phyloP scores from a whole-genome alignment of 2,888 invertebrate genomes.

The Geotrupes spiniger region DNA sequence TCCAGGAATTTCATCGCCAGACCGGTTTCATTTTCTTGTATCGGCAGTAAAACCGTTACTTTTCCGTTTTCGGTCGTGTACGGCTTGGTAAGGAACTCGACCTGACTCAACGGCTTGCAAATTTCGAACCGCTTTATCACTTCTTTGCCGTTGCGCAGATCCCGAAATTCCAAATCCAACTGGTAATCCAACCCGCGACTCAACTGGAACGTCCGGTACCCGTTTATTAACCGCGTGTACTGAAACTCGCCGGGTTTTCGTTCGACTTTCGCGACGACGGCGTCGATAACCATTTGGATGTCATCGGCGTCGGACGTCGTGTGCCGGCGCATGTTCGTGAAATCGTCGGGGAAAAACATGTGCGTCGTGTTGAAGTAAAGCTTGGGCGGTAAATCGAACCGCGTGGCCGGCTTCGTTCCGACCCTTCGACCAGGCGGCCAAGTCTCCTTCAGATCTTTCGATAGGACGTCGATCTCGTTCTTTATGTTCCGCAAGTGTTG shows the following conservation, averaged over 20 bases:
- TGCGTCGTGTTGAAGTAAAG: conserved; percentile 82
- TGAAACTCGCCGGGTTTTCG: conserved; percentile 54
- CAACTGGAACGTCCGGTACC: conserved; percentile 77
- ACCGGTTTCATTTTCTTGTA: conserved; percentile 56
- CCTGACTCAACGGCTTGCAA: conserved; percentile 79
- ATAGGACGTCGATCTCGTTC: conserved; percentile 7
- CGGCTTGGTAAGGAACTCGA: conserved; percentile 87
- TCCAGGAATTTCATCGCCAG: conserved; percentile 67
- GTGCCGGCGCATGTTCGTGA: conserved; percentile 65
- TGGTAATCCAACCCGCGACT: conserved; percentile 83
- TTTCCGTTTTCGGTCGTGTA: conserved; percentile 93
- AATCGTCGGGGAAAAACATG: conserved; percentile 78
- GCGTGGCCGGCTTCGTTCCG: conserved; percentile 64
- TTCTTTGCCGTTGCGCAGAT: conserved; percentile 49
- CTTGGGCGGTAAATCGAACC: conserved; percentile 85
- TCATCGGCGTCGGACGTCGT: conserved; percentile 67
- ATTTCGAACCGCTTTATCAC: conserved; percentile 68
- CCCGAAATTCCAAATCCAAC: conserved; percentile 65
- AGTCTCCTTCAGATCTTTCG: conserved; percentile 38
- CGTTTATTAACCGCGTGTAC: conserved; percentile 61
- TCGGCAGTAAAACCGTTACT: conserved; percentile 72
- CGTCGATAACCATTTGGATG: conserved; percentile 44
- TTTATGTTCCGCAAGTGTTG: conserved; percentile 48
- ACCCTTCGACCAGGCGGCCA: conserved; percentile 77
- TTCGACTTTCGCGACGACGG: conserved; percentile 8